Evolutionary conservation across 2,113 vertebrate genomes (phyloP), one percentile per base, ranked within the genome.

Genomic region (Hypanus sabinus): DNA sequence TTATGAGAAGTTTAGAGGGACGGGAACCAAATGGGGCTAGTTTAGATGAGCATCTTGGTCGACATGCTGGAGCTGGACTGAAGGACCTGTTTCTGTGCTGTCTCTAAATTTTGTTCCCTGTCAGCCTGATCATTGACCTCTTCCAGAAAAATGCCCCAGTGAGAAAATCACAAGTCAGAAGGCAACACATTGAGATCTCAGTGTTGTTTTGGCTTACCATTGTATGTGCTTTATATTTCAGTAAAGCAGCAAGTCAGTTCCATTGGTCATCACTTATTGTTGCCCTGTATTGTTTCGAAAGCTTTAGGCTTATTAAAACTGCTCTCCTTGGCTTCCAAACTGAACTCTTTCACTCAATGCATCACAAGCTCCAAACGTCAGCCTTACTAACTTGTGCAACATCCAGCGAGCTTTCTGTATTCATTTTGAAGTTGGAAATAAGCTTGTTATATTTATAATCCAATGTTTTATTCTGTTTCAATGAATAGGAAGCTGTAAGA

Each of bases 391-490:
- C 9, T n/a, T 68, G 60, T 24, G 36, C 33, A 38, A n/a, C 60
- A 60, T 46, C 33, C 65, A 92, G 36, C 70, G 16, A 93, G 20
- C 91, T 14, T 46, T 46, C 1, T 10, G 2, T 16, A 30, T 93
- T 71, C 65, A 46, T 27, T 75, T 93, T 75, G 36, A 93, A 93
- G 91, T 30, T 55, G 46, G 36, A 73, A 93, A 73, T 93, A 24
- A 71, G 65, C 20, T 90, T 88, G 57, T 65, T 90, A 20, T 55
- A 46, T 73, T 73, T 75, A 55, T 93, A 93, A 55, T 46, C 90
- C 91, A 30, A 90, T 90, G 68, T 73, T 93, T 93, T 93, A 93
- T 93, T 75, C 91, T 75, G 20, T 93, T 93, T 93, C 71, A 73
- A 93, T 73, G 60, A 46, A 38, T 30, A 93, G 38, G 91, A 93